These are phyloP conservation scores for Unio delphinus DNA, from an alignment of 2,888 invertebrate genomes.

Conservation along the genomic window DNA sequence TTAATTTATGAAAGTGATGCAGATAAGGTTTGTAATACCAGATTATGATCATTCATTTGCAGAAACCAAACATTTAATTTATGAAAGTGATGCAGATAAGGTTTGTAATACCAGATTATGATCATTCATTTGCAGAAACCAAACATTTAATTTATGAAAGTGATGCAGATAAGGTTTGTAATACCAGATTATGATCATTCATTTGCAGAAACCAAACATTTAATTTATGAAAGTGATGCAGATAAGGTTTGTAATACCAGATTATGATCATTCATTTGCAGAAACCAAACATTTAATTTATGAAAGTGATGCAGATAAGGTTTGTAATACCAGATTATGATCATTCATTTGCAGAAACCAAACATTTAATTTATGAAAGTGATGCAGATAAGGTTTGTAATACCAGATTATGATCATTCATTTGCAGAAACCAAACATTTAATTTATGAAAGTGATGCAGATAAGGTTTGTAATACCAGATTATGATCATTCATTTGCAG, in stretches of 20 bases:
- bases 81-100: constrained; percentile 92
- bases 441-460: constrained; percentile 92
- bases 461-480: constrained; percentile 89
- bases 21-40: constrained; percentile 84
- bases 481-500: constrained; percentile 97
- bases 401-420: constrained; percentile 95
- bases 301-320: constrained; percentile 91
- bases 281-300: constrained; percentile 96
- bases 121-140: constrained; percentile 97
- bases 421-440: constrained; percentile 96
- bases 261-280: constrained; percentile 97
- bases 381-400: constrained; percentile 90
- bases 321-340: constrained; percentile 95
- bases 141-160: constrained; percentile 95
- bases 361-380: constrained; percentile 94
- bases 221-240: constrained; percentile 93
- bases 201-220: constrained; percentile 94
- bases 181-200: constrained; percentile 96
- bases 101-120: constrained; percentile 92
- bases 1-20: constrained; percentile 94
- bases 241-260: constrained; percentile 88
- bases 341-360: constrained; percentile 95
- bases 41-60: constrained; percentile 98
- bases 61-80: constrained; percentile 94
- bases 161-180: constrained; percentile 88